Evolutionary conservation across 2,888 invertebrate species (phyloP), one percentile per base, ranked within the genome.

Genomic region (Elysia crispata): DNA sequence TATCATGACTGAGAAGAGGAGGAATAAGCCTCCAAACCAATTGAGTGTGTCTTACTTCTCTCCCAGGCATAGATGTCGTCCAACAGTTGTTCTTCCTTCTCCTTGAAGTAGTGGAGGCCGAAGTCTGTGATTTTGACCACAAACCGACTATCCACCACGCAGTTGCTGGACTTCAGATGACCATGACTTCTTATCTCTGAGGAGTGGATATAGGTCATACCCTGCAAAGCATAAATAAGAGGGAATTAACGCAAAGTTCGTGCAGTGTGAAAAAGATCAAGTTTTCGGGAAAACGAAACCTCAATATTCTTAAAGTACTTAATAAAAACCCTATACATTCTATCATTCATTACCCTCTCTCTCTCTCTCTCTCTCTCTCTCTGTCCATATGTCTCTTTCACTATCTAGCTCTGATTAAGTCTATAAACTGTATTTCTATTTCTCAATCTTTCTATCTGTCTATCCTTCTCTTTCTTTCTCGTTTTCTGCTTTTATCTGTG

Each of bases 121-220:
- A 99, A 99, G 92, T 99, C 99, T 0, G 98, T 96, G 82, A 99
- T 96, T 94, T 98, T 98, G 76, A 99, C 93, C 0, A 98, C 98
- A 91, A 99, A 99, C 50, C 99, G 94, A 54, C 97, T 97, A 92
- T 99, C 99, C 0, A 99, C 98, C 0, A 99, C 97, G 92, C 99
- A 99, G 92, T 99, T 99, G 81, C 97, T 96, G 0, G 98, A 98
- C 91, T 98, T 99, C 76, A 99, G 93, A 87, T 96, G 96, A 0
- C 99, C 99, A 91, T 99, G 99, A 1, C 96, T 96, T 86, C 95
- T 95, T 50, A 99, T 95, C 87, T 97, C 97, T 57, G 96, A 96
- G 81, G 95, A 94, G 90, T 99, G 99, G 0, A 99, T 94, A 91
- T 97, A 99, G 84, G 95, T 95, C 97, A 99, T 98, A 18, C 98